These are phyloP conservation scores for Cataglyphis rosenhaueri DNA, from an alignment of 2,888 invertebrate genomes.

Conservation along the genomic window DNA sequence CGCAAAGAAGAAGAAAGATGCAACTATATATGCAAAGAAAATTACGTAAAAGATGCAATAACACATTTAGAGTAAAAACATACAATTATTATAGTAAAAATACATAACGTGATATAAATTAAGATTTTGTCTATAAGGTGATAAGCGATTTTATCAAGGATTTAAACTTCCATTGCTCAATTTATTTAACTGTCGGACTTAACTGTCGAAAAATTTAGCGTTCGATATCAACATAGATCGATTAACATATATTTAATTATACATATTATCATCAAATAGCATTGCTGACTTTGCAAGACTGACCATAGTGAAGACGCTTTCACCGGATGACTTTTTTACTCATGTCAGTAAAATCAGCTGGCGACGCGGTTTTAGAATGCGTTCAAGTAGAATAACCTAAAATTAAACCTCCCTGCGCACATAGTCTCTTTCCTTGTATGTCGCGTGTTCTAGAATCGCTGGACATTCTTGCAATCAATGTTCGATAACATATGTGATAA, in stretches of 20 bases:
- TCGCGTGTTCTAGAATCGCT: neutral
- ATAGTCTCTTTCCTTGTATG: neutral
- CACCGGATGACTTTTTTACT: neutral
- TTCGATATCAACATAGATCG: neutral
- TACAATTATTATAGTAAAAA: neutral
- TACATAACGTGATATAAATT: neutral
- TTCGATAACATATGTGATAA: neutral
- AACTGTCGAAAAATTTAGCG: neutral
- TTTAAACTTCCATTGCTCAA: neutral
- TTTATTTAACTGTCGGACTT: neutral
- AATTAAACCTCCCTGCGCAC: neutral
- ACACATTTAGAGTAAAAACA: neutral
- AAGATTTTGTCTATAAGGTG: neutral
- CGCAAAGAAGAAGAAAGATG: neutral
- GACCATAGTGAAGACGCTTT: conserved; percentile 14
- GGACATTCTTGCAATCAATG: neutral
- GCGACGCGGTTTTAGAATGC: neutral
- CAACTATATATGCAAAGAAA: neutral
- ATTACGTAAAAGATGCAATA: neutral
- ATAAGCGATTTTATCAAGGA: neutral
- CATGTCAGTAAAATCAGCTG: neutral
- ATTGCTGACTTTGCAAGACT: conserved; percentile 2
- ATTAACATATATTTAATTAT: conserved; percentile 17
- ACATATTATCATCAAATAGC: neutral
- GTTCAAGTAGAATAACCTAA: conserved; percentile 16